These are phyloP conservation scores for Epirrita christyi DNA, from an alignment of 2,888 invertebrate genomes.

Conservation along the genomic window DNA sequence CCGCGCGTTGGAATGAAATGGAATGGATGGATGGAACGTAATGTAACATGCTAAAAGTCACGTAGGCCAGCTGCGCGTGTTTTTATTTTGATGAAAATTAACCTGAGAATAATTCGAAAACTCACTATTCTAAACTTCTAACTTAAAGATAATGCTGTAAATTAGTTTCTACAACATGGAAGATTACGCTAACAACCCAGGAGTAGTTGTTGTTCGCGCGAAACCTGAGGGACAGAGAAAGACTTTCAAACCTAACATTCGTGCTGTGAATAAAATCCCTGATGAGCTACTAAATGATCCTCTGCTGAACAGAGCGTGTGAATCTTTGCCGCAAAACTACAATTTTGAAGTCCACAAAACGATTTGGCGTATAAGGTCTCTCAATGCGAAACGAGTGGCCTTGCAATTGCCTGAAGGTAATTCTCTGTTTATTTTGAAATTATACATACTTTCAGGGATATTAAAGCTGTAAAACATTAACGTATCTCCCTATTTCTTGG, in stretches of 20 bases:
- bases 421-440: conserved; percentile 3
- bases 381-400: conserved; percentile 94
- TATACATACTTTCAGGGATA: neutral
- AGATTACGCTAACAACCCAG: conserved; percentile 62
- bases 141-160: conserved; percentile 16
- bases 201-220: conserved; percentile 89
- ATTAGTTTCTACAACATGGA: conserved; percentile 56
- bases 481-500: neutral
- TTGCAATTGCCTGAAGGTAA: conserved; percentile 98
- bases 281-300: conserved; percentile 91
- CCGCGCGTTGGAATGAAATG: neutral
- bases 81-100: conserved; percentile 52
- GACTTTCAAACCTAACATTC: conserved; percentile 90
- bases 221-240: conserved; percentile 89
- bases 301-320: conserved; percentile 88
- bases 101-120: conserved; percentile 43
- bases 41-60: conserved; percentile 67
- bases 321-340: conserved; percentile 95
- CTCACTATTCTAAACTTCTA: conserved; percentile 2
- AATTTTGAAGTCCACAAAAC: conserved; percentile 99
- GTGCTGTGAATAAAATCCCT: conserved; percentile 91
- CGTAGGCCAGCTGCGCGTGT: conserved; percentile 76
- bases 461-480: neutral
- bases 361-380: conserved; percentile 96
- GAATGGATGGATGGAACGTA: conserved; percentile 55